Conservation (phyloP, 2,113 vertebrate species). For the Rattus rattus region DNA sequence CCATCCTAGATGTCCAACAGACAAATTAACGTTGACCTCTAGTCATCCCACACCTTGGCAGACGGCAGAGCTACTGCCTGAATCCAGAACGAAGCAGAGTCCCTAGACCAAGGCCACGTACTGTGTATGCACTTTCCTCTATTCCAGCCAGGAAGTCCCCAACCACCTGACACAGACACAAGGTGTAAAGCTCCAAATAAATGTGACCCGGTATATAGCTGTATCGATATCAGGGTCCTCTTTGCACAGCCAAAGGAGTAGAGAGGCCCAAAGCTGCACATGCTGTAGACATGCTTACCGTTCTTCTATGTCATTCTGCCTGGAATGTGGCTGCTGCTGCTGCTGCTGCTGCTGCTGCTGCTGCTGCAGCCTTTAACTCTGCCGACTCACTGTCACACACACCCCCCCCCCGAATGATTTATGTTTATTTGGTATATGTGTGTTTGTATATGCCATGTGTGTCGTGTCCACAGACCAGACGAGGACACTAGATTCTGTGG, state of each 20-base stretch:
- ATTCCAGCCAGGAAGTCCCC: conserved; percentile 23
- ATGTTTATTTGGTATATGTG: background rate
- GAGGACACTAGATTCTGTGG: background rate
- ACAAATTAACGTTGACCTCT: conserved; percentile 72
- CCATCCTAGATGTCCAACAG: conserved; percentile 65
- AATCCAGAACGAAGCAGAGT: conserved; percentile 49
- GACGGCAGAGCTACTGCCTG: conserved; percentile 45
- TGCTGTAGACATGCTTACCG: background rate
- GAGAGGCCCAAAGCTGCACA: background rate
- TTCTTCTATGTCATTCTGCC: background rate
- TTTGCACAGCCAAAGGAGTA: conserved; percentile 25
- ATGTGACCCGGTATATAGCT: background rate
- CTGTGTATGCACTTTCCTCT: conserved; percentile 21
- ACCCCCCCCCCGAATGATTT: background rate
- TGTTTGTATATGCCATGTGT: background rate
- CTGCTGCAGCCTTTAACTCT: background rate
- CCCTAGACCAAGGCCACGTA: conserved; percentile 31
- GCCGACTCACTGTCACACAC: background rate
- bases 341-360: background rate
- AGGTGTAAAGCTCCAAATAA: conserved; percentile 50
- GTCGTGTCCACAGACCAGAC: background rate
- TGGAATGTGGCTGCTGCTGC: background rate
- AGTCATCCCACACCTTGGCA: conserved; percentile 57
- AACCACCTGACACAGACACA: background rate
- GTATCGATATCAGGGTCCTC: background rate